Percentiles rank a stretch among this genome's conserved stretches.
Conservation (phyloP, 53 echinoderm and acorn worm species). For the Hippasteria phrygiana region DNA sequence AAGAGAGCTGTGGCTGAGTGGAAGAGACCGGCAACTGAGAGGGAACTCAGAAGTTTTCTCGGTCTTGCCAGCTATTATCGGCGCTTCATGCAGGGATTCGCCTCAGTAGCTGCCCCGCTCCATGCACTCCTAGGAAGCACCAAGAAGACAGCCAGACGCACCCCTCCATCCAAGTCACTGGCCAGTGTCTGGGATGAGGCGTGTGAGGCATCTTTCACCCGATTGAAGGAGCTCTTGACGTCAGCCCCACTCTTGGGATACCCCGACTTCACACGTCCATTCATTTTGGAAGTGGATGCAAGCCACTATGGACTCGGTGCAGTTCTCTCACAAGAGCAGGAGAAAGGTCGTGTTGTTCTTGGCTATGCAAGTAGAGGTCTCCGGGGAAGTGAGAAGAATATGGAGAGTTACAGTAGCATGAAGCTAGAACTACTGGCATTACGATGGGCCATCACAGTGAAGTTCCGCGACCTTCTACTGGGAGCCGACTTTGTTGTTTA, state of each 20-base stretch:
- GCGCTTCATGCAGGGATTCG: no score
- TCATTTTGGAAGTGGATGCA: slow-evolving; percentile 62
- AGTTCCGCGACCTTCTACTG: slow-evolving; percentile 68
- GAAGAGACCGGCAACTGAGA: no score
- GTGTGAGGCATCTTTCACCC: no score
- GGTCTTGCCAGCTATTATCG: no score
- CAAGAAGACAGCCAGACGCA: no score
- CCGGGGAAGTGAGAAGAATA: slow-evolving; percentile 55
- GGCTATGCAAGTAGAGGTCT: slow-evolving; percentile 71
- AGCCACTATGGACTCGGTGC: slow-evolving; percentile 62
- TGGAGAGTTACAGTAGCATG: slow-evolving; percentile 69
- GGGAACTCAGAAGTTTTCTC: no score
- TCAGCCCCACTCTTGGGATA: slow-evolving; percentile 24
- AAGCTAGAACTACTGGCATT: slow-evolving; percentile 68
- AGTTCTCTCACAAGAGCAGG: slow-evolving; percentile 63
- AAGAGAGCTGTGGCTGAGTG: no score
- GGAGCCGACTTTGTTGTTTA: no score
- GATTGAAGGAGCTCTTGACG: slow-evolving; percentile 10
- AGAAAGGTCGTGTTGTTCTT: slow-evolving; percentile 23
- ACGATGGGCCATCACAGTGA: slow-evolving; percentile 70
- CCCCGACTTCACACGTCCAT: slow-evolving; percentile 37
- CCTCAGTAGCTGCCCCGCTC: no score
- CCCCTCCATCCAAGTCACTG: no score
- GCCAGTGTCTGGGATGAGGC: no score
- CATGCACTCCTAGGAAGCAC: no score